Base-by-base conservation (phyloP, 2,888 invertebrate genomes). In the Drosophila nr. fundita region DNA sequence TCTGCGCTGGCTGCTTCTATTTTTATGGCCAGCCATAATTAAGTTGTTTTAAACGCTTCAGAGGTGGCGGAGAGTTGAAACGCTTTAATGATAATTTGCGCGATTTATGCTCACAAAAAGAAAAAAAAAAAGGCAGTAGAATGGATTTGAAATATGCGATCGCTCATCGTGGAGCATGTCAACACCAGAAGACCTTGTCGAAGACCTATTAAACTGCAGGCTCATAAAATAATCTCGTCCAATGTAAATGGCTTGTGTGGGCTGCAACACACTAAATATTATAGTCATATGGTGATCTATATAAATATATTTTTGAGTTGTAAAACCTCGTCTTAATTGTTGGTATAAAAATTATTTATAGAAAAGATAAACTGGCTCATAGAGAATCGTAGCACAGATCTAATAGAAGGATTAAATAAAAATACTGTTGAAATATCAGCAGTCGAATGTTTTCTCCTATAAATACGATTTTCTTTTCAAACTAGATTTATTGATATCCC, bases 21-120 rank as follows among this genome's bases (percentile, higher is more conserved):
- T 67, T 73, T 65, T 80, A 84, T 87, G 80, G 71, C 76, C 78
- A 57, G 36, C 38, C 76, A 83, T 87, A 84, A 84, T 84, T 84
- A 85, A 85, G 83, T 85, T 83, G 73, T 80, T 68, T 38, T 69
- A 57, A 74, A 57, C 34, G 76, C 45, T 27, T 18, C 38, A 24
- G 42, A 52, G 63, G 13, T 32, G 45, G 40, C 55, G 36, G 11
- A 8, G 7, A 48, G 58, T 59, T 57, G 36, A 52, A 74, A 71
- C 58, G 71, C 42, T 71, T 67, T 61, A 60, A 78, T 75, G 71
- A 71, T 78, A 78, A 78, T 71, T 78, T 79, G 52, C 38, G 49
- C 67, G 82, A 84, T 76, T 72, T 81, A 76, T 86, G 68, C 54
- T 60, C 42, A 68, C 70, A 74, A 65, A 77, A 30, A 52, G 62